phyloP scores from a whole-genome alignment of 2,797 vertebrate species.

The Paguma larvata region DNA sequence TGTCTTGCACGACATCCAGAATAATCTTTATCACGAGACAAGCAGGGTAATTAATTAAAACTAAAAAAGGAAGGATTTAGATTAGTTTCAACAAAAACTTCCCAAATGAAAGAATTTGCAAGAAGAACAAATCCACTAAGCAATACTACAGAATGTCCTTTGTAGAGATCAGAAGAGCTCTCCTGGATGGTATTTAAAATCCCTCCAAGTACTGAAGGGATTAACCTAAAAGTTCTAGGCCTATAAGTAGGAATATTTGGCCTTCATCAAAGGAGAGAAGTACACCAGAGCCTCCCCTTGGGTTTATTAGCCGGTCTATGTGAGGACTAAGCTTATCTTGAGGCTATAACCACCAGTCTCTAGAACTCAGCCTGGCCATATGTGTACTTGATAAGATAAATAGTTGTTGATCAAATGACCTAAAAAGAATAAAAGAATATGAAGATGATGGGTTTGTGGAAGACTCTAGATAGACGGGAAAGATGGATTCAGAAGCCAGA shows the following conservation, averaged over 20 bases:
- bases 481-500: not conserved
- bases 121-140: not conserved
- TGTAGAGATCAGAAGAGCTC: not conserved
- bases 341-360: not conserved
- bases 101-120: not conserved
- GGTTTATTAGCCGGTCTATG: not conserved
- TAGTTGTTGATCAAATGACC: not conserved
- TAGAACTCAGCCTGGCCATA: not conserved
- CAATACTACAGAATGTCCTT: not conserved
- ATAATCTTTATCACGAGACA: not conserved
- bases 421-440: not conserved
- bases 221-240: not conserved
- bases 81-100: not conserved
- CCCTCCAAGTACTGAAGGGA: not conserved
- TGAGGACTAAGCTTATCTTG: not conserved
- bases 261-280: not conserved
- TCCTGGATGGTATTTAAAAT: not conserved
- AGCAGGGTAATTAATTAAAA: not conserved
- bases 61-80: not conserved
- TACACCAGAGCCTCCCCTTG: not conserved
- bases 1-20: not conserved
- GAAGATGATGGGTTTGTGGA: not conserved
- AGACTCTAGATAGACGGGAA: not conserved
- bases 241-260: not conserved
- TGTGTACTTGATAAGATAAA: not conserved